Conservation (phyloP, 2,113 vertebrate genomes). For the Platanista minor region DNA sequence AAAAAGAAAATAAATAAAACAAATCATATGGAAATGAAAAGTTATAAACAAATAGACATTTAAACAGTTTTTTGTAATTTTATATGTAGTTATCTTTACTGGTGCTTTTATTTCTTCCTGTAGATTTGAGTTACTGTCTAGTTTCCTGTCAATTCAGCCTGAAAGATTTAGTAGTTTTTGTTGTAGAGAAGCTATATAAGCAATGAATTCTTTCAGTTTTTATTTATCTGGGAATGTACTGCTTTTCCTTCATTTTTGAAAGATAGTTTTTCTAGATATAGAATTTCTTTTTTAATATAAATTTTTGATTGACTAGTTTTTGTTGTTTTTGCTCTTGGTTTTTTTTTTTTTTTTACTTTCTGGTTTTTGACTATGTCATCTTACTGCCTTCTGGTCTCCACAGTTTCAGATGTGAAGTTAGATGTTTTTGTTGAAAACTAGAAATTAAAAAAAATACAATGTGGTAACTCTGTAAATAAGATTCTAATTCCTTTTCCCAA, state of each 20-base stretch:
- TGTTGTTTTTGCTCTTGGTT: not conserved
- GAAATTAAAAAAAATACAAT: not conserved
- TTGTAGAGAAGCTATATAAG: not conserved
- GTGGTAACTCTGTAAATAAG: not conserved
- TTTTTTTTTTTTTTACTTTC: not conserved
- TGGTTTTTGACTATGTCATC: not conserved
- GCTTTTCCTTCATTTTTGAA: not conserved
- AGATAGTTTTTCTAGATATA: not conserved
- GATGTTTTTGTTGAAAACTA: not conserved
- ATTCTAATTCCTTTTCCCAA: not conserved
- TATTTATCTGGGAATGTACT: not conserved
- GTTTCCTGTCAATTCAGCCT: not conserved
- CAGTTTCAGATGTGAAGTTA: not conserved
- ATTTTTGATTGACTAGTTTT: not conserved
- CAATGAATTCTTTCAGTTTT: not conserved
- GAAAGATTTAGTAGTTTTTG: not conserved
- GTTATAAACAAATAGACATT: not conserved
- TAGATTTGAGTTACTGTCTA: not conserved
- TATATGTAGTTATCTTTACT: not conserved
- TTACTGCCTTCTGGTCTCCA: not conserved
- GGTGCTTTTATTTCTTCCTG: not conserved
- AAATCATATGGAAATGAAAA: not conserved
- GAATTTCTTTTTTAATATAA: not conserved
- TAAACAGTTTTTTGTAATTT: not conserved
- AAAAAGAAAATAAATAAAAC: too few relatives aligned